These are phyloP conservation scores for Drosophila pseudotalamancana DNA, from an alignment of 2,888 invertebrate species.

Conservation along the genomic window DNA sequence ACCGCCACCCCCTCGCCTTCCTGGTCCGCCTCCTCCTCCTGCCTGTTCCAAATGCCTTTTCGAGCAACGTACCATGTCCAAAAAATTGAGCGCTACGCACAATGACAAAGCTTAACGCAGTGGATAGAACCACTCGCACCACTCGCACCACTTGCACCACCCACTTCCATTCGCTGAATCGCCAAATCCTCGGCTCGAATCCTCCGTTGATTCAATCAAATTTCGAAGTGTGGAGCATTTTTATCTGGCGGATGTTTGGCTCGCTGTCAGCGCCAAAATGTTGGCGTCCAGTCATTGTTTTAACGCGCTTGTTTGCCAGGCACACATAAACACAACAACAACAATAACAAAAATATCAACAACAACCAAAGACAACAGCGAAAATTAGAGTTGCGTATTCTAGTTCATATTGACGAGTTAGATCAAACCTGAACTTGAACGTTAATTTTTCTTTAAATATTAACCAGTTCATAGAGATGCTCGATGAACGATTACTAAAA, in stretches of 20 bases:
- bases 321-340: conserved; percentile 5
- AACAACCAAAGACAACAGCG: no score
- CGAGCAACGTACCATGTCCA: conserved; percentile 12
- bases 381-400: no score
- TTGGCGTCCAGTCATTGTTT: conserved; percentile 75
- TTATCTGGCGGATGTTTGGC: conserved; percentile 77
- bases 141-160: conserved; percentile 1
- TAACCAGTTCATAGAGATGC: no score
- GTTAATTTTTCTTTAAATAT: no score
- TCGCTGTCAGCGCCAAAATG: conserved; percentile 74
- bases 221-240: conserved; percentile 56
- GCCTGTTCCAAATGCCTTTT: conserved; percentile 17
- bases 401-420: no score
- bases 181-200: not conserved
- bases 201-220: conserved; percentile 69
- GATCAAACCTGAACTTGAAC: no score
- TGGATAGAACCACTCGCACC: not conserved
- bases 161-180: conserved; percentile 8
- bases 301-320: conserved; percentile 56
- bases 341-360: conserved; percentile 6
- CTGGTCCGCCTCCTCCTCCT: conserved; percentile 4
- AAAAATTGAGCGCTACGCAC: conserved; percentile 11
- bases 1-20: no score
- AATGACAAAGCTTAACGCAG: conserved; percentile 39
- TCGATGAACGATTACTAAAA: no score